These are phyloP conservation scores for Simalia tracyae DNA, from an alignment of 2,797 vertebrate species.

Conservation along the genomic window DNA sequence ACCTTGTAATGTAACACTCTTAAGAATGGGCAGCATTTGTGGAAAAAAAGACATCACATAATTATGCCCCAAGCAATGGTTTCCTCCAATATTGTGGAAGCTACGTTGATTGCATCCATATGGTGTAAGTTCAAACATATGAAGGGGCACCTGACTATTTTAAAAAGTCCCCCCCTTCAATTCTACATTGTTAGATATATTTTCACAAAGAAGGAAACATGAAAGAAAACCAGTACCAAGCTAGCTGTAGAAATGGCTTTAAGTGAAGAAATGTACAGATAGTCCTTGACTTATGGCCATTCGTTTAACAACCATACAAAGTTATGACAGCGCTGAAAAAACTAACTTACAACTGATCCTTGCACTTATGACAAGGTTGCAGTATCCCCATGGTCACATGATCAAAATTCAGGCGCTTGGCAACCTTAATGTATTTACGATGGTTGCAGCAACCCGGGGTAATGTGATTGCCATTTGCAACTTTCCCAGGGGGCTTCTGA, in stretches of 20 bases:
- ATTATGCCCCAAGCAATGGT: not conserved
- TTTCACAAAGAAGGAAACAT: not conserved
- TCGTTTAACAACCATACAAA: too few species aligned
- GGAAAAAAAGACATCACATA: not conserved
- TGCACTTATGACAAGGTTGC: too few species aligned
- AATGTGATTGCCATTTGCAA: too few species aligned
- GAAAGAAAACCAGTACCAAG: not conserved
- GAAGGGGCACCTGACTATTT: not conserved
- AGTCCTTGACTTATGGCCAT: too few species aligned
- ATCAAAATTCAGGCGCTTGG: too few species aligned
- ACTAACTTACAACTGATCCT: too few species aligned
- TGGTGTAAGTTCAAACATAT: not conserved
- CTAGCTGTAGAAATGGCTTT: not conserved
- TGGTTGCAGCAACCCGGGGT: too few species aligned
- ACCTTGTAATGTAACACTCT: not conserved
- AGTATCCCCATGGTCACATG: too few species aligned
- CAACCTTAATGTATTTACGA: too few species aligned
- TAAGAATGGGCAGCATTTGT: not conserved
- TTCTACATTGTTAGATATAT: not conserved
- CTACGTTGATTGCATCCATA: not conserved
- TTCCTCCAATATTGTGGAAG: not conserved
- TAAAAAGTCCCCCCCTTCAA: not conserved
- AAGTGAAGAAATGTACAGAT: not conserved
- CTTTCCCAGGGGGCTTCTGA: too few species aligned
- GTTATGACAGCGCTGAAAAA: too few species aligned